Conservation (phyloP, 2,797 vertebrate genomes). For the Microctenopoma stevenorrisi region DNA sequence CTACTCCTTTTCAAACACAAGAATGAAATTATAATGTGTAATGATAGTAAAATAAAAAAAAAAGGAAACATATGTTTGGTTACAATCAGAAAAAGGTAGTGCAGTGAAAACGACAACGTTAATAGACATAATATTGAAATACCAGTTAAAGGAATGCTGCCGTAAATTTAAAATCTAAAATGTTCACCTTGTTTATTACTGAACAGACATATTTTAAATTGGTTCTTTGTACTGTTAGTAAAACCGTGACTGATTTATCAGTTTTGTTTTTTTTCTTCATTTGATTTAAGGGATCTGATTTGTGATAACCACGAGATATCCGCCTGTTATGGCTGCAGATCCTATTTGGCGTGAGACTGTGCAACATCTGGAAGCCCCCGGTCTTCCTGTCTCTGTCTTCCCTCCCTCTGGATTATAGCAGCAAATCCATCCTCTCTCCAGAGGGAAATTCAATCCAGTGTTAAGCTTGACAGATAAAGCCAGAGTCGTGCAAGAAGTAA, state of each 20-base stretch:
- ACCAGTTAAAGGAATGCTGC: no score
- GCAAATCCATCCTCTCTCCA: constrained; percentile 32
- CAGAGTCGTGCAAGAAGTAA: constrained; percentile 27
- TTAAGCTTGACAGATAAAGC: constrained; percentile 8
- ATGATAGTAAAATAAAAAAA: no score
- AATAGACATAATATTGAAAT: no score
- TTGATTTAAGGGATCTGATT: constrained; percentile 12
- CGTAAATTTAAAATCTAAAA: no score
- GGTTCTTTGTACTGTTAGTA: no score
- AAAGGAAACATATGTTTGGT: no score
- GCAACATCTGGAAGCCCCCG: constrained; percentile 60
- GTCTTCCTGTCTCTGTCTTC: constrained; percentile 41
- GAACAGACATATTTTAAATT: no score
- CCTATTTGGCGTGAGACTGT: constrained; percentile 46
- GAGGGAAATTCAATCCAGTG: constrained; percentile 22
- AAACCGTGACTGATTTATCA: background rate
- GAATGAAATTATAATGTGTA: no score
- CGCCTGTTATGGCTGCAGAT: constrained; percentile 26
- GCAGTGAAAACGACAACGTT: no score
- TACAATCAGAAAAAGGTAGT: no score
- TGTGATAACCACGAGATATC: constrained; percentile 23
- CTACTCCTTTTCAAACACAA: no score
- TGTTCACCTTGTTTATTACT: no score
- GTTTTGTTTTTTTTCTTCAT: background rate
- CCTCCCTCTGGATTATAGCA: constrained; percentile 38